A percentile compares a stretch with the other conserved stretches of the same genome.
Evolutionary conservation across 1,140 invertebrate species (phyloP).

Genomic region (Planococcus citri): DNA sequence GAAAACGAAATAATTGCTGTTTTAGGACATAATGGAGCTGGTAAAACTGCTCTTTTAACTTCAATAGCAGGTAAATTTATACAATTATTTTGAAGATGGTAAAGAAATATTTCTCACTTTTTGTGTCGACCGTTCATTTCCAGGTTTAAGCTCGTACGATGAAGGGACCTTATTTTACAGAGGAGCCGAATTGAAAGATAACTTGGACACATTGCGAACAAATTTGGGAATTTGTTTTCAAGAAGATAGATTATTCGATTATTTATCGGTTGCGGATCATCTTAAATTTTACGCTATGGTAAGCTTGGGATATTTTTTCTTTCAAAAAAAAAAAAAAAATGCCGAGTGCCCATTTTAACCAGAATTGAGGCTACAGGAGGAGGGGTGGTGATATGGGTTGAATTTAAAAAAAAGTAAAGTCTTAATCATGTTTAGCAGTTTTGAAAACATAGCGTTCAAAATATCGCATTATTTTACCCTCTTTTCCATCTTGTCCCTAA

Average conservation of each 20-base stretch:
- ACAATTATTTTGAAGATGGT: not conserved
- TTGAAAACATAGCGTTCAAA: too few relatives aligned
- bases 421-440: too few relatives aligned
- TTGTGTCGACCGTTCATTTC: too few relatives aligned
- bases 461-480: too few relatives aligned
- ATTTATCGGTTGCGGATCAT: conserved; percentile 80
- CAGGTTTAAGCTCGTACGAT: conserved; percentile 47
- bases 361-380: too few relatives aligned
- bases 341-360: too few relatives aligned
- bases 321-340: too few relatives aligned
- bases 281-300: conserved; percentile 37
- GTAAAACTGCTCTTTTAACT: not conserved
- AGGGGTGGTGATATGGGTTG: too few relatives aligned
- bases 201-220: conserved; percentile 38
- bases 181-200: conserved; percentile 42
- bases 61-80: not conserved
- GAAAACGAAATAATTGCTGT: not conserved
- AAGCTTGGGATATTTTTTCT: too few relatives aligned
- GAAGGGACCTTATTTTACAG: conserved; percentile 49
- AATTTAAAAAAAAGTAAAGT: too few relatives aligned
- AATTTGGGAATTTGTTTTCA: conserved; percentile 78
- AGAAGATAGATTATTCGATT: conserved; percentile 85
- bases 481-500: too few relatives aligned
- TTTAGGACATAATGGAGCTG: not conserved
- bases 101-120: not conserved